A percentile compares a stretch with the other conserved stretches of the same genome.
phyloP scores from a whole-genome alignment of 2,113 vertebrate genomes.

The Glaucidium brasilianum region DNA sequence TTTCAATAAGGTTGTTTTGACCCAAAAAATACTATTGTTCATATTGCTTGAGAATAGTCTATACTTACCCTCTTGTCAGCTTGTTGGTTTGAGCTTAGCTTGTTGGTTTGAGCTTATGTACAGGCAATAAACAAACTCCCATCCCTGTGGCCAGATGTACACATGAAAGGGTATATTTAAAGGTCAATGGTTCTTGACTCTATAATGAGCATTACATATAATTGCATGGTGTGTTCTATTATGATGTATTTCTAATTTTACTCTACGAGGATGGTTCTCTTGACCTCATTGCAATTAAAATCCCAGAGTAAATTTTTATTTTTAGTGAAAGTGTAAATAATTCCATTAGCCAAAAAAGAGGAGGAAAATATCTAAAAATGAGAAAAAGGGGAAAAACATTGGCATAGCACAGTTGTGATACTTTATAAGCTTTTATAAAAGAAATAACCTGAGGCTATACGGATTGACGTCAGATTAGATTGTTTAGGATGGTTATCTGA shows the following conservation, averaged over 20 bases:
- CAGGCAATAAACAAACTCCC: slow-evolving; percentile 37
- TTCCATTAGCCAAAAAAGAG: neutral
- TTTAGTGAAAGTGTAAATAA: neutral
- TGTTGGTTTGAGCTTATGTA: slow-evolving; percentile 35
- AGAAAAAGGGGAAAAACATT: slow-evolving; percentile 13
- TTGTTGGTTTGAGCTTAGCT: neutral
- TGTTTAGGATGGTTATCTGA: neutral
- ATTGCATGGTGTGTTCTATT: neutral
- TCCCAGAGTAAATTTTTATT: neutral
- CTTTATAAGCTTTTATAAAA: slow-evolving; percentile 37
- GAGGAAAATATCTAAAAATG: neutral
- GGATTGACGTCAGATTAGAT: slow-evolving; percentile 10
- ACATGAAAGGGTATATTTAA: slow-evolving; percentile 22
- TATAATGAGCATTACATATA: neutral
- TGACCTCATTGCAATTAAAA: neutral
- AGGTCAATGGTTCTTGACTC: slow-evolving; percentile 18
- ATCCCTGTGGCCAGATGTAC: neutral
- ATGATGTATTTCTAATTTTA: slow-evolving; percentile 12
- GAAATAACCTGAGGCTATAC: slow-evolving; percentile 18
- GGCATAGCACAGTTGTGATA: neutral
- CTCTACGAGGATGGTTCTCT: neutral
- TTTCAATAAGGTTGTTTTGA: neutral
- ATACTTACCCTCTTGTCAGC: slow-evolving; percentile 6
- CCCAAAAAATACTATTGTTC: neutral
- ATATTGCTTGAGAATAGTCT: neutral